Base-by-base conservation (phyloP, 35 echinoderm and acorn worm species). In the Diadema setosum region DNA sequence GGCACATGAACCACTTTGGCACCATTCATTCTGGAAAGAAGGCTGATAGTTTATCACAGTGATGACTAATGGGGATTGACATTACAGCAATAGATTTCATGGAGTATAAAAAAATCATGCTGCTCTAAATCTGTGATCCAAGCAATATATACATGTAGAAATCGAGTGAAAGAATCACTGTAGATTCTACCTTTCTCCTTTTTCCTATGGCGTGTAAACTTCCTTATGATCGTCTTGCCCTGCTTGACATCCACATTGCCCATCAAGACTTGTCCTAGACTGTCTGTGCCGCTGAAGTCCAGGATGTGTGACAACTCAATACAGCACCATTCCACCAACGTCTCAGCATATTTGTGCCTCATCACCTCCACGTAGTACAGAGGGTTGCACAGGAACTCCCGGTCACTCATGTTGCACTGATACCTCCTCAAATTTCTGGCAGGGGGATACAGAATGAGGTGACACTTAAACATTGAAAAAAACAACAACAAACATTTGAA, bases 301-400 rank as follows among this genome's bases (percentile, higher is more conserved):
- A 99, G 32, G 7, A 94, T 83, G 81, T 99, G 93, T 36, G 96
- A 99, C n/a, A 99, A 50, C 80, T 99, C 92, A 12, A 82, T 95
- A 63, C 96, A 99, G 74, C 96, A 99, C 96, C 96, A 99, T 33
- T 99, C 96, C 5, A 40, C 85, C 50, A 99, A 80, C 3, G 81
- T 75, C 27, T 89, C 85, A 20, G 89, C 81, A 43, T 99, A 89
- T 39, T 92, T 99, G 73, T 91, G 92, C 56, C 88, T 91, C 96
- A 99, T 99, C 3, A 91, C 93, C 82, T 99, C 96, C 39, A 99
- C 76, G 78, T 99, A 99, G 76, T 94, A 86, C 32, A 94, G 86
- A 50, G 92, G 96, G 59, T 99, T 99, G 61, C 96, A 99, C 23
- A 97, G 80, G 32, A 86, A 37, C 61, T 94, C 91, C 58, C 56